Base-by-base conservation (phyloP, 2,888 invertebrate genomes). In the Subacronicta megacephala region DNA sequence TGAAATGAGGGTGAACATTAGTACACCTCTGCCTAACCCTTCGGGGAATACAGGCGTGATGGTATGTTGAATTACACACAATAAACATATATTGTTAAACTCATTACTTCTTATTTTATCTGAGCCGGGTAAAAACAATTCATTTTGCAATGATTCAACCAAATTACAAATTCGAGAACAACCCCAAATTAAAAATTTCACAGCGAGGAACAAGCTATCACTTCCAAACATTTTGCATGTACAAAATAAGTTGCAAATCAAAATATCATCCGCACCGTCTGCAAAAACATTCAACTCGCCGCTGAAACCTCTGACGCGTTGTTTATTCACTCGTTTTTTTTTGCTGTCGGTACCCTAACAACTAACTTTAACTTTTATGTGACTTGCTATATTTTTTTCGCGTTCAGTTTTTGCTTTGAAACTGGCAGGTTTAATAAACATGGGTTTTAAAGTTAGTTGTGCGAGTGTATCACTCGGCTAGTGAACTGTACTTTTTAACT, bases 291-390 rank as follows among this genome's bases (percentile, higher is more conserved):
- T 72, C 58, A 56, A 49, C 72, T 47, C 36, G 26, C 7, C 37
- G 50, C 43, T 44, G 46, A 38, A 72, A 47, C 62, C 75, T 45
- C 56, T 41, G 38, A 63, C 35, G 42, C 44, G 41, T 69, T 69
- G 65, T 64, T 73, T 75, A 74, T 72, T 66, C 54, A 46, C 20
- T 44, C 37, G n/a, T 15, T 41, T 36, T 47, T 71, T 75, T 72
- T 66, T 69, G 47, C 36, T 66, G 59, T 44, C 62, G 35, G 58
- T 62, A 56, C 64, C 64, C 56, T 71, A 72, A 66, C 62, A 66
- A 62, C 54, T 55, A 68, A 63, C 58, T 69, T 72, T 64, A 45
- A 60, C 49, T 65, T 75, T 69, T 56, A 40, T 69, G 69, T 50
- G 62, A 60, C 18, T 33, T 38, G 62, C 52, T 46, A 13, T 65